Percentiles rank a stretch among this genome's conserved stretches.
phyloP scores from a whole-genome alignment of 1,140 invertebrate genomes.

The Drosophila lacteicornis region DNA sequence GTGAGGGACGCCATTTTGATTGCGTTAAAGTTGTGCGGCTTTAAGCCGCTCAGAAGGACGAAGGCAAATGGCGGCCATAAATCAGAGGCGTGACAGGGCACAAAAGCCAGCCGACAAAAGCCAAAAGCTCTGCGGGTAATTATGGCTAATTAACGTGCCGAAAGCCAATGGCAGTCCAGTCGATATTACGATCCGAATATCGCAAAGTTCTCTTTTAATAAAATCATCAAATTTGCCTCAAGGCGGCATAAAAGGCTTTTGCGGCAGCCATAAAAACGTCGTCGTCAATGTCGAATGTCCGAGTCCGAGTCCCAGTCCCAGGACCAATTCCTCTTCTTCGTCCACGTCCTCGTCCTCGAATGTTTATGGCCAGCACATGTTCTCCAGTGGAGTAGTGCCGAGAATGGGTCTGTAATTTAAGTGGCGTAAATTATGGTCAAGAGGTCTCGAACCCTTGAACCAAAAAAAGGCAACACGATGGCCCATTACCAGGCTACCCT shows the following conservation, averaged over 20 bases:
- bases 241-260: constrained; percentile 68
- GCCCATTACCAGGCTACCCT: constrained; percentile 19
- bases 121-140: constrained; percentile 79
- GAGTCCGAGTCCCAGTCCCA: constrained; percentile 1
- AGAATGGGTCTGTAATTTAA: constrained; percentile 67
- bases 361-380: constrained; percentile 68
- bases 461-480: constrained; percentile 34
- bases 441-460: constrained; percentile 44
- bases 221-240: constrained; percentile 79
- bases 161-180: constrained; percentile 36
- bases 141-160: constrained; percentile 78
- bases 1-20: constrained; percentile 57
- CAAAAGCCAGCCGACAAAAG: constrained; percentile 77
- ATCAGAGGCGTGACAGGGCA: constrained; percentile 79
- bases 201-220: constrained; percentile 69
- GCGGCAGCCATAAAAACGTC: constrained; percentile 71
- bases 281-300: constrained; percentile 58
- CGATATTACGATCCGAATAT: constrained; percentile 51
- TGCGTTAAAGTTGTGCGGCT: constrained; percentile 69
- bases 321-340: background rate
- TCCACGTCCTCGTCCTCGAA: constrained; percentile 3
- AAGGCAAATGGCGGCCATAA: constrained; percentile 63
- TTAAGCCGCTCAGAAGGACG: constrained; percentile 57
- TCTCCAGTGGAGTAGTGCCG: constrained; percentile 30
- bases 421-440: constrained; percentile 81